These are phyloP conservation scores for Sarcophaga carnaria DNA, from an alignment of 2,888 invertebrate species.

Conservation along the genomic window DNA sequence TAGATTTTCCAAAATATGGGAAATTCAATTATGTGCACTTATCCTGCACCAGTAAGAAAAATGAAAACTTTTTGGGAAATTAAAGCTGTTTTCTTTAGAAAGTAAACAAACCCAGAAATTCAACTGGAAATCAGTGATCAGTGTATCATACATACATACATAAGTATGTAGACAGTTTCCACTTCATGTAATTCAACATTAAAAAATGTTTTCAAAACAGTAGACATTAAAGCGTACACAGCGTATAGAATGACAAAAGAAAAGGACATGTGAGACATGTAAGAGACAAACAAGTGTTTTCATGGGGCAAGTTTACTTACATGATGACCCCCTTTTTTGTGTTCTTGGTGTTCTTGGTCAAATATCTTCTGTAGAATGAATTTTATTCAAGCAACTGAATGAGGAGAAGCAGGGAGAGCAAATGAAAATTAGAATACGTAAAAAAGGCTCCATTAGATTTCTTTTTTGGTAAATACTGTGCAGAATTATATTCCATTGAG, in stretches of 20 bases:
- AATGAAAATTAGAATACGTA: conserved; percentile 66
- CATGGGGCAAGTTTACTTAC: conserved; percentile 28
- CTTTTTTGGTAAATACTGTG: conserved; percentile 38
- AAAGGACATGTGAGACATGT: conserved; percentile 45
- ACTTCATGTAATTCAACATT: conserved; percentile 51
- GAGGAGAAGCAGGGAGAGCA: conserved; percentile 44
- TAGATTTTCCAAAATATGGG: too few species aligned
- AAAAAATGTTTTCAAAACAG: conserved; percentile 8
- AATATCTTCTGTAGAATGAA: conserved; percentile 51
- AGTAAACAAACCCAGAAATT: too few species aligned
- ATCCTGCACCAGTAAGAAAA: too few species aligned
- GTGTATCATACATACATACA: too few species aligned
- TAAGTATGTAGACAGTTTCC: conserved; percentile 1
- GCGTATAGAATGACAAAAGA: conserved; percentile 6
- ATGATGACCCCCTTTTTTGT: conserved; percentile 32
- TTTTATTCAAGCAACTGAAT: conserved; percentile 37
- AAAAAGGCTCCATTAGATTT: conserved; percentile 12
- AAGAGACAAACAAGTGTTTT: conserved; percentile 51
- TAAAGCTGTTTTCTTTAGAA: too few species aligned
- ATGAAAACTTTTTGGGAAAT: too few species aligned
- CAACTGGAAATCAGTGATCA: too few species aligned
- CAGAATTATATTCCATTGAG: conserved; percentile 55
- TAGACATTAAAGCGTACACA: too few species aligned
- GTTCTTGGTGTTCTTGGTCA: conserved; percentile 5
- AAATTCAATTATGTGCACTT: too few species aligned